Base-by-base conservation (phyloP, 2,797 vertebrate genomes). In the Eulemur coronatus region DNA sequence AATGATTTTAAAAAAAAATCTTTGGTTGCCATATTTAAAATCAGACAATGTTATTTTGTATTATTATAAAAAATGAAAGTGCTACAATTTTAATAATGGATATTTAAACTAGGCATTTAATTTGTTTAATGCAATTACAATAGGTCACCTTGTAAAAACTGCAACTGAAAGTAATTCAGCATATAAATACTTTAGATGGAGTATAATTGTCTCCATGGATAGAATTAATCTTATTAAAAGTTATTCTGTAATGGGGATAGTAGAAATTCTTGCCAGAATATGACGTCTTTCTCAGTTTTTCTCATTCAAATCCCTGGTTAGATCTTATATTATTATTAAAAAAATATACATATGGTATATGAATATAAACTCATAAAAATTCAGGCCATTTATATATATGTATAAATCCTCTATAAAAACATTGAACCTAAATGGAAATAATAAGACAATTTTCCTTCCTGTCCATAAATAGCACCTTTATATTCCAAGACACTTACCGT, bases 31-130 rank as follows among this genome's bases (percentile, higher is more conserved):
- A 67, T 50, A 22, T 72, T 95, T 78, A 75, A 95, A 90, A 84
- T 38, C 28, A 94, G 50, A 52, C 1, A 28, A 5, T 88, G 20
- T 65, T 75, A 84, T 50, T 92, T 92, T 87, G 57, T 72, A 35
- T 67, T 76, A 81, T 76, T 75, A 50, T 59, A 57, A 92, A 72
- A 78, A 95, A 52, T 70, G 10, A 89, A 94, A 86, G n/a, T 89
- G 22, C 43, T 76, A 7, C 33, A 28, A 17, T 89, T 88, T 91
- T 81, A 80, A n/a, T 86, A 72, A 63, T 59, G 33, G 12, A 70
- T 48, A 46, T 78, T 96, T 92, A 59, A 89, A 59, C 18, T 50
- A 12, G 33, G 5, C 38, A 69, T 24, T 88, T 70, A 63, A n/a
- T 94, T 75, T 79, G 7, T 65, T 84, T 76, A 91, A 92, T 81